Evolutionary conservation across 2,797 vertebrate species (phyloP).

Genomic region (Melanotaenia trifasciata): DNA sequence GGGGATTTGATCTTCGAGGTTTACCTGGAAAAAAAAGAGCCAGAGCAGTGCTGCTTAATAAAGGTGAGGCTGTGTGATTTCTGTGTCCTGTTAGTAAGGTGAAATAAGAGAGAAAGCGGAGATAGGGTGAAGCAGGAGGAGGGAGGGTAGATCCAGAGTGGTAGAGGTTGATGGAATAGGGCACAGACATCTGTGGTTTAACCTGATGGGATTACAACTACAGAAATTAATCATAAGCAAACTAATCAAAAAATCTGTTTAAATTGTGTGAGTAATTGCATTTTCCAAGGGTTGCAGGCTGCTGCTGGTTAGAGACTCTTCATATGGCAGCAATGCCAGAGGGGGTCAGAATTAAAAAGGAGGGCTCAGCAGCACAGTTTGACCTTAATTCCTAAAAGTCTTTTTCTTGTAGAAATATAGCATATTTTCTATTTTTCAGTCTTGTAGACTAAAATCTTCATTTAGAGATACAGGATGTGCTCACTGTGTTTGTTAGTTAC

Average conservation of each 20-base stretch:
- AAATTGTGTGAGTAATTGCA: slow-evolving; percentile 81
- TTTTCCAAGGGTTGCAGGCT: slow-evolving; percentile 59
- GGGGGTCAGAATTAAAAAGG: slow-evolving; percentile 41
- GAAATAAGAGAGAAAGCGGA: slow-evolving; percentile 15
- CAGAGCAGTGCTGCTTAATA: slow-evolving; percentile 93
- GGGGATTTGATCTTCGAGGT: slow-evolving; percentile 96
- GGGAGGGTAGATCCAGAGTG: slow-evolving; percentile 36
- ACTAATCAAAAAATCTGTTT: slow-evolving; percentile 81
- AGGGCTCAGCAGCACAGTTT: slow-evolving; percentile 23
- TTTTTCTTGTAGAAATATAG: slow-evolving; percentile 30
- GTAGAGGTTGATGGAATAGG: slow-evolving; percentile 66
- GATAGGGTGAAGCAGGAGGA: slow-evolving; percentile 29
- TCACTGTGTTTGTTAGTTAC: neutral
- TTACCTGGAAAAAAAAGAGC: slow-evolving; percentile 91
- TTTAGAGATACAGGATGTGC: slow-evolving; percentile 2
- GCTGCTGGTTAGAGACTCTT: slow-evolving; percentile 60
- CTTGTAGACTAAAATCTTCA: neutral
- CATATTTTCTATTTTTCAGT: slow-evolving; percentile 18
- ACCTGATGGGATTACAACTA: slow-evolving; percentile 74
- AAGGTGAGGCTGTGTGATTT: slow-evolving; percentile 81
- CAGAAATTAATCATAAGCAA: slow-evolving; percentile 76
- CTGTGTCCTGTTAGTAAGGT: slow-evolving; percentile 9
- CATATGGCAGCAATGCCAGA: slow-evolving; percentile 26
- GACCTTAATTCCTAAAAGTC: slow-evolving; percentile 25
- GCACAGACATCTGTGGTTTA: slow-evolving; percentile 66